Evolutionary conservation across 2,797 vertebrate genomes (phyloP).

Genomic region (Tokudaia tokunoshimensis): DNA sequence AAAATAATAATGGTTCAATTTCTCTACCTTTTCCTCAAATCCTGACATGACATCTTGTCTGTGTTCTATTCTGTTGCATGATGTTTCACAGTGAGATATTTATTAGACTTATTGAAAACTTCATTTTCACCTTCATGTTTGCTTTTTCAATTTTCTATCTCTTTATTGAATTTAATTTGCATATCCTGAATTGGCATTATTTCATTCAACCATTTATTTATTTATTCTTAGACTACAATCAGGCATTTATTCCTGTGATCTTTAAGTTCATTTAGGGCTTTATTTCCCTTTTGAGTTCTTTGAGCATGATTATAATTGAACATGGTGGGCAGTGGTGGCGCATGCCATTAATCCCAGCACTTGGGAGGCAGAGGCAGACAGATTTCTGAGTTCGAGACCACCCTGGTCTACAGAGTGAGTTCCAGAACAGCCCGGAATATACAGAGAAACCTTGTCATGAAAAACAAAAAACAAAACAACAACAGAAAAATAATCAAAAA

Average conservation of each 20-base stretch:
- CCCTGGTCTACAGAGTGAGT: too few relatives aligned
- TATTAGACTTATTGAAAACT: background rate
- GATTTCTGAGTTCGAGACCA: too few relatives aligned
- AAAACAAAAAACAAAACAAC: too few relatives aligned
- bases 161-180: background rate
- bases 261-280: background rate
- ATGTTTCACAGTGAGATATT: background rate
- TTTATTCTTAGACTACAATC: background rate
- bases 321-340: too few relatives aligned
- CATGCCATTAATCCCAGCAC: too few relatives aligned
- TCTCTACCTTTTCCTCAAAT: background rate
- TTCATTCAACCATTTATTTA: background rate
- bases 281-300: background rate
- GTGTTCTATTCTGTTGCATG: background rate
- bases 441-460: too few relatives aligned
- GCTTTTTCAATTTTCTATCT: background rate
- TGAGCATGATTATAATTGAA: background rate
- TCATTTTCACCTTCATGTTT: background rate
- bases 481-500: too few relatives aligned
- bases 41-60: background rate
- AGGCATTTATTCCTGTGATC: background rate
- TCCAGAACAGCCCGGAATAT: too few relatives aligned
- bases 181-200: background rate
- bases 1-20: background rate
- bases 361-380: too few relatives aligned